Base-by-base conservation (phyloP, 2,113 vertebrate genomes). In the Austrofundulus limnaeus region DNA sequence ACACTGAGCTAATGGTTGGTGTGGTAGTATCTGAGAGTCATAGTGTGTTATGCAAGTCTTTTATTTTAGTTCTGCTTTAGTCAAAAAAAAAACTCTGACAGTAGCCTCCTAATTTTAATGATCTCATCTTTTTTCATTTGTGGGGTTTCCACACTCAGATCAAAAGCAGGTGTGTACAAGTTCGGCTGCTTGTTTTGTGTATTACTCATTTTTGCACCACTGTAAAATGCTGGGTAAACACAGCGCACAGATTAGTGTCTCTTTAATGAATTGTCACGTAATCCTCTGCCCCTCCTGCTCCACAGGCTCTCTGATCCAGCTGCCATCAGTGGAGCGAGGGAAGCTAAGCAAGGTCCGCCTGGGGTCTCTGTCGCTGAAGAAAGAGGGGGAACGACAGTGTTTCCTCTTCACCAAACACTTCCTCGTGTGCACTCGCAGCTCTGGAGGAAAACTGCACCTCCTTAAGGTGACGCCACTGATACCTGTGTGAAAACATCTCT, bases 381-480 rank as follows among this genome's bases (percentile, higher is more conserved):
- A 97, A 87, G 97, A 99, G 92, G 96, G 96, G 66, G 97, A 99
- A 82, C 92, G 97, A 19, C 97, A 99, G 78, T 99, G 97, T 83
- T 99, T 99, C 90, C 93, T 98, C 71, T 98, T 98, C 84, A 98
- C 97, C 78, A 99, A 98, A 71, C 97, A 99, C 90, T 98, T 98
- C 68, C 92, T 99, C 50, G 95, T 98, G 81, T 99, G 97, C 87
- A 99, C 97, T 7, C 94, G 97, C 84, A 99, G 97, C 88, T 99
- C 97, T 11, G 97, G 97, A 71, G 97, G 97, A 75, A 99, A 99
- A 79, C 90, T 99, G 31, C 97, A 99, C 88, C 93, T 98, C 47
- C 95, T 98, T 31, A 99, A 98, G 94, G 97, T 96, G 92, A 57
- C 61, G 47, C 14, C 37, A 17, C 0, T 13, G 21, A 31, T 45